Evolutionary conservation across 2,797 vertebrate species (phyloP).

Genomic region (Thaleichthys pacificus): DNA sequence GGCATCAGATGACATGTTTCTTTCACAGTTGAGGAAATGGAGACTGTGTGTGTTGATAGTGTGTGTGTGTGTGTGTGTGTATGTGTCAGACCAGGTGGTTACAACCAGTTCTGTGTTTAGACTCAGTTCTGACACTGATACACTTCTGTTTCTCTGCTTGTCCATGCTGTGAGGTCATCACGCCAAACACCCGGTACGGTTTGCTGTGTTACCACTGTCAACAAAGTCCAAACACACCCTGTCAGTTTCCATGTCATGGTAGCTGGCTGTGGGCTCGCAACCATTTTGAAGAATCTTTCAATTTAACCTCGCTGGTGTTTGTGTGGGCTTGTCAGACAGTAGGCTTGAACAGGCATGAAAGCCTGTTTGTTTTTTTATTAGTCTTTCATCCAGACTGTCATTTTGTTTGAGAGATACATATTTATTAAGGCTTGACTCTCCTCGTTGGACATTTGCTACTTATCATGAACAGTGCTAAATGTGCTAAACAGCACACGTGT

Average conservation of each 20-base stretch:
- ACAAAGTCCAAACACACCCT: conserved; percentile 53
- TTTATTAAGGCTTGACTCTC: conserved; percentile 67
- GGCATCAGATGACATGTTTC: conserved; percentile 29
- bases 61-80: conserved; percentile 2
- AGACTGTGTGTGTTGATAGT: conserved; percentile 16
- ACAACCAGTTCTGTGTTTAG: neutral
- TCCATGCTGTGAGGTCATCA: conserved; percentile 32
- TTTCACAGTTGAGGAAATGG: conserved; percentile 33
- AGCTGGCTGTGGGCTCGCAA: conserved; percentile 30
- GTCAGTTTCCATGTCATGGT: conserved; percentile 58
- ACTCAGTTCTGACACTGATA: conserved; percentile 28
- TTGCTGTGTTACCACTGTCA: conserved; percentile 59
- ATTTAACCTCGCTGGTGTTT: conserved; percentile 25
- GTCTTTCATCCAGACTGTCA: conserved; percentile 50
- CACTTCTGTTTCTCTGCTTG: conserved; percentile 25
- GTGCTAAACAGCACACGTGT: conserved; percentile 41
- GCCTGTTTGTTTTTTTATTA: conserved; percentile 60
- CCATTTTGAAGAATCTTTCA: conserved; percentile 35
- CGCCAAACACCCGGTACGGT: conserved; percentile 24
- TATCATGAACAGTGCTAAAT: conserved; percentile 59
- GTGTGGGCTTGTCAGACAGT: conserved; percentile 42
- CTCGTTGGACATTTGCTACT: conserved; percentile 66
- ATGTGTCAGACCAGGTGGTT: conserved; percentile 14
- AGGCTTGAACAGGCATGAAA: conserved; percentile 41
- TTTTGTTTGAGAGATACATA: conserved; percentile 59